Evolutionary conservation across 2,113 vertebrate genomes (phyloP).

Genomic region (Dissostichus mawsoni): DNA sequence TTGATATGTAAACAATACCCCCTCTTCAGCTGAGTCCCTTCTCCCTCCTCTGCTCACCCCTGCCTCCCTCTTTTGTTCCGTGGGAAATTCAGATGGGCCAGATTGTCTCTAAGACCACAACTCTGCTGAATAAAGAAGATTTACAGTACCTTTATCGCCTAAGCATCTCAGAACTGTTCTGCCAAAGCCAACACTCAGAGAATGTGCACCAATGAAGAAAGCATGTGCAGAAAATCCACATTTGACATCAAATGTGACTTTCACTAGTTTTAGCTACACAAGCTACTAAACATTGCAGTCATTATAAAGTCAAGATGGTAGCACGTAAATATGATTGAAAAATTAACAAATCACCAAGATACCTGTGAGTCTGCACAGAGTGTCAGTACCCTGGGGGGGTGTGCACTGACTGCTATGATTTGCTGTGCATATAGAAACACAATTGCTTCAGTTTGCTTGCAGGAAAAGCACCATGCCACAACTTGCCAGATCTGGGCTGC

Average conservation of each 20-base stretch:
- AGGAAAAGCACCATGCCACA: conserved; percentile 6
- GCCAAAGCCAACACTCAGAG: conserved; percentile 57
- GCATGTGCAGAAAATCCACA: conserved; percentile 6
- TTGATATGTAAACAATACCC: conserved; percentile 79
- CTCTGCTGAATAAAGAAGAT: conserved; percentile 76
- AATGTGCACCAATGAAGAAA: conserved; percentile 43
- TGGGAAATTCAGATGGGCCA: conserved; percentile 79
- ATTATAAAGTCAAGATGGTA: not conserved
- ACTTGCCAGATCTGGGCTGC: not conserved
- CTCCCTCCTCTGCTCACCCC: conserved; percentile 19
- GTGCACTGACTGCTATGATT: not conserved
- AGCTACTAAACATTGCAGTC: not conserved
- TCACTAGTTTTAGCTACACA: not conserved
- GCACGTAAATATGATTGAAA: not conserved
- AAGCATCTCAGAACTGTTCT: conserved; percentile 61
- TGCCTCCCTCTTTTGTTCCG: conserved; percentile 61
- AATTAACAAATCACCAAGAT: not conserved
- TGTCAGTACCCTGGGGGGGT: not conserved
- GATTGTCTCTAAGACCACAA: conserved; percentile 70
- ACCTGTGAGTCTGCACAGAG: not conserved
- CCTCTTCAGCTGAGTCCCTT: conserved; percentile 62
- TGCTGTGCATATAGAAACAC: not conserved
- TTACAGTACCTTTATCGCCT: conserved; percentile 68
- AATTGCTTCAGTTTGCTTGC: not conserved
- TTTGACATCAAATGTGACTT: too few species aligned